phyloP scores from a whole-genome alignment of 2,888 invertebrate species.

The Eristalis tenax region DNA sequence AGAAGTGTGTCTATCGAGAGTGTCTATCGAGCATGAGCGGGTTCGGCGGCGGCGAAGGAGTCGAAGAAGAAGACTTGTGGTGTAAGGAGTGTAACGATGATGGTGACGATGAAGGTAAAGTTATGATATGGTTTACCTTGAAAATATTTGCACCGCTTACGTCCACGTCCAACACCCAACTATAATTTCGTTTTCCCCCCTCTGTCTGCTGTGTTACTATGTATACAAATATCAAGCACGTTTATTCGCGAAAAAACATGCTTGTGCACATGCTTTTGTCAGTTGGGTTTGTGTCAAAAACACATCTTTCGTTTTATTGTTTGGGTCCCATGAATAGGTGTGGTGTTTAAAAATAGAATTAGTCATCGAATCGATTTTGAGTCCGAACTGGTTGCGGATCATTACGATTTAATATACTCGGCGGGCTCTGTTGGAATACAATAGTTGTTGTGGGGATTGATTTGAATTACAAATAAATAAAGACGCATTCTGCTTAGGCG shows the following conservation, averaged over 20 bases:
- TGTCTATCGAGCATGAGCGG: constrained; percentile 33
- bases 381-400: constrained; percentile 6
- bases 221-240: background rate
- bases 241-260: background rate
- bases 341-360: constrained; percentile 38
- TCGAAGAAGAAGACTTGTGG: background rate
- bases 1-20: constrained; percentile 45
- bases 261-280: background rate
- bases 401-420: background rate
- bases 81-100: constrained; percentile 9
- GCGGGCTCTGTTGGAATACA: background rate
- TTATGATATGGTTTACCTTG: constrained; percentile 24
- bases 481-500: too few relatives aligned
- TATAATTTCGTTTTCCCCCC: background rate
- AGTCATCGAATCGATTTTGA: constrained; percentile 21
- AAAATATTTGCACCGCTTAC: constrained; percentile 18
- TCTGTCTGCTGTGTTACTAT: background rate
- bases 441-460: constrained; percentile 1
- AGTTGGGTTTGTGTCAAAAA: background rate
- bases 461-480: constrained; percentile 25
- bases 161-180: background rate
- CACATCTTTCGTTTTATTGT: constrained; percentile 7
- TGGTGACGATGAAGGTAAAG: constrained; percentile 26
- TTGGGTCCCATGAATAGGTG: constrained; percentile 27
- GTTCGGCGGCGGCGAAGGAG: background rate